Conservation (phyloP, 2,888 invertebrate genomes). For the Chrysina gloriosa region DNA sequence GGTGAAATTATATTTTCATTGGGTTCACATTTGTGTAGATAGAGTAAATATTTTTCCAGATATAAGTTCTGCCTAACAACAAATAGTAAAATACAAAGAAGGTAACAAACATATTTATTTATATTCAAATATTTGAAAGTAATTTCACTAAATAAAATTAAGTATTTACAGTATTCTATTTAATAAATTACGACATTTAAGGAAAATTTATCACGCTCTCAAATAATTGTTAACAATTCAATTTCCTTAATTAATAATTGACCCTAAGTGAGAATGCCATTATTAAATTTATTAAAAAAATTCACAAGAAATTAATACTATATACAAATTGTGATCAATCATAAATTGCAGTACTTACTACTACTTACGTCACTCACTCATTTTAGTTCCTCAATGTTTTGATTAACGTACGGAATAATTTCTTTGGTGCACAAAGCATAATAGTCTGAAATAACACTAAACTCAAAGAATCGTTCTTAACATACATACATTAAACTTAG, state of each 20-base stretch:
- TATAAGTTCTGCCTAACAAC: constrained; percentile 40
- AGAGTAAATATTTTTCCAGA: no score
- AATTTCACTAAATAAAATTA: neutral
- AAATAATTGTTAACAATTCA: neutral
- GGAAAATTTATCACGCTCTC: neutral
- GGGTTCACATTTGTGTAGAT: no score
- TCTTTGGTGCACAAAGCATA: constrained; percentile 24
- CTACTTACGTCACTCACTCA: no score
- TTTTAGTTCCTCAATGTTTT: neutral
- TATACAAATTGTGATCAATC: neutral
- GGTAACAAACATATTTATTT: neutral
- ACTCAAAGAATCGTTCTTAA: no score
- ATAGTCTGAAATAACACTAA: neutral
- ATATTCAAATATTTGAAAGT: neutral
- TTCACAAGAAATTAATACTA: neutral
- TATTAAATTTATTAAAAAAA: neutral
- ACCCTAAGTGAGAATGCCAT: no score
- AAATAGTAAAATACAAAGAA: no score
- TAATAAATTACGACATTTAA: neutral
- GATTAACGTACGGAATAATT: neutral
- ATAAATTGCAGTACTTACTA: no score
- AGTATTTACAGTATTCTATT: neutral
- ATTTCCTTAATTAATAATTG: neutral
- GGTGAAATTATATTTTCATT: no score
- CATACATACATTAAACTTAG: neutral